Evolutionary conservation across 2,888 invertebrate genomes (phyloP), one percentile per base, ranked within the genome.

Genomic region (Papilio protenor): DNA sequence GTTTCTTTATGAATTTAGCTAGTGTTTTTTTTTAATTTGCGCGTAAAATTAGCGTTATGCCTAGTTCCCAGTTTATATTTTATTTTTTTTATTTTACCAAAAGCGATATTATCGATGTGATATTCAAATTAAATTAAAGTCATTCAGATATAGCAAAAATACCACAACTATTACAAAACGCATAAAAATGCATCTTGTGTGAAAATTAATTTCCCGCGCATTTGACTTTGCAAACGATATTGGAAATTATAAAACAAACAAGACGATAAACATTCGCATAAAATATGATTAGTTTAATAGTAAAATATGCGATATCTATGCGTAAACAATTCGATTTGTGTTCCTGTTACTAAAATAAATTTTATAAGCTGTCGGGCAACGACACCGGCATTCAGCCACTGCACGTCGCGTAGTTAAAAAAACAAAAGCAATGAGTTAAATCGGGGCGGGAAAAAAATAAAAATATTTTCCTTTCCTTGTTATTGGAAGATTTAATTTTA

Each of bases 341-440:
- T 33, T 61, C 16, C 49, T 59, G 72, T 76, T 47, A 49, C 64
- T 72, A 72, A 76, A 76, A 76, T 76, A 76, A 12, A 59, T 72
- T 47, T 45, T 72, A 40, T 61, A 72, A 33, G 69, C 66, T 55
- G 55, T 71, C 33, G 45, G 49, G 40, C 33, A 76, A 76, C 49
- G 76, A 49, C 52, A 49, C 57, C 23, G 61, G 16, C 69, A 23
- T n/a, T 33, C 21, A 72, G 45, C 23, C 69, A 10, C 10, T 18
- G 4, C 33, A 74, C 49, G 18, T 64, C 18, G 27, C 11, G 45
- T 14, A 49, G 14, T 57, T 18, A 33, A 52, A 71, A 52, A 27
- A 23, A 71, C 49, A 14, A 55, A 71, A 8, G 1, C 8, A 33
- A 59, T 16, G 45, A 21, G 6, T 33, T 1, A 49, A 49, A 74